These are phyloP conservation scores for Galerucella pusilla DNA, from an alignment of 2,888 invertebrate species.

Conservation along the genomic window DNA sequence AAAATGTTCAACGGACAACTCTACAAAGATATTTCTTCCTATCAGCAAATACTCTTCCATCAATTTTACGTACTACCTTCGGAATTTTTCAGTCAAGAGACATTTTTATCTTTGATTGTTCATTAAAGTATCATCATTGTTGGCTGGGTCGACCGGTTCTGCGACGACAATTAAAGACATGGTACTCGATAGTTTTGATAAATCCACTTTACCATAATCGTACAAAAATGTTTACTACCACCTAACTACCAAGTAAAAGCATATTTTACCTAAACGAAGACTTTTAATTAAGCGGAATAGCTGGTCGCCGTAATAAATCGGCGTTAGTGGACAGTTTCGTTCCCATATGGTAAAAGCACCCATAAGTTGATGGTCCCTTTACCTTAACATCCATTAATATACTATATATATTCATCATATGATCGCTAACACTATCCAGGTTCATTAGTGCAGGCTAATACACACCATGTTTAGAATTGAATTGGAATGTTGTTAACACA, in stretches of 20 bases:
- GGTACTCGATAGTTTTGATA: constrained; percentile 27
- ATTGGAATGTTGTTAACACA: constrained; percentile 48
- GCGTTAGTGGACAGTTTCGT: constrained; percentile 40
- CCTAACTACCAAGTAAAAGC: constrained; percentile 29
- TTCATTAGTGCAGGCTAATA: constrained; percentile 51
- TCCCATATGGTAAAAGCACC: constrained; percentile 47
- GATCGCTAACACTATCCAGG: constrained; percentile 44
- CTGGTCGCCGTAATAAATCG: constrained; percentile 45
- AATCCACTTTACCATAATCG: constrained; percentile 36
- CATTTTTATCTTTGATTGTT: no score
- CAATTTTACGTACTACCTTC: no score
- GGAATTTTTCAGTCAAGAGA: no score
- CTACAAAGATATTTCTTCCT: no score
- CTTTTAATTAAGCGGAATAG: constrained; percentile 47
- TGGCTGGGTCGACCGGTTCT: constrained; percentile 8
- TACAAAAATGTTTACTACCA: constrained; percentile 32
- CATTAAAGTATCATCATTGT: no score
- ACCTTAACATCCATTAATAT: constrained; percentile 50
- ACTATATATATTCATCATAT: constrained; percentile 50
- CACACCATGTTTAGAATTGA: constrained; percentile 47
- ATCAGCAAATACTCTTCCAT: no score
- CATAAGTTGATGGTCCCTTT: constrained; percentile 47
- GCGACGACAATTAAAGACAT: constrained; percentile 17
- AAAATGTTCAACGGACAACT: no score
- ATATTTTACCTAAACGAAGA: constrained; percentile 44